Percentiles rank a stretch among this genome's conserved stretches.
Conservation (phyloP, 2,888 invertebrate species). For the Amphipoea oculea region DNA sequence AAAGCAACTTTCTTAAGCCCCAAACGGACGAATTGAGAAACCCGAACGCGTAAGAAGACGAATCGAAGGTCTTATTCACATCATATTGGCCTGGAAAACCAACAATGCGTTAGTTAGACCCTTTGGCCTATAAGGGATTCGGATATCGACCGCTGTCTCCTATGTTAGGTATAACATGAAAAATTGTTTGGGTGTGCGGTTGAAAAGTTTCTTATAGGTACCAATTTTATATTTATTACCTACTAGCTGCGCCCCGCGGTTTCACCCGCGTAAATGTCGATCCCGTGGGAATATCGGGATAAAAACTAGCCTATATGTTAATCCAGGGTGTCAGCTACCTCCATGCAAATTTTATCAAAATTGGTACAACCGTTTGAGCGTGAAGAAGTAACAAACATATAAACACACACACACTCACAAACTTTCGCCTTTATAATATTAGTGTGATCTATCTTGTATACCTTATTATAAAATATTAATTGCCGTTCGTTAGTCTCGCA, state of each 20-base stretch:
- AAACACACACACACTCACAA: too few relatives aligned
- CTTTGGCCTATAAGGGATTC: constrained; percentile 68
- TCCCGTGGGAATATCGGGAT: too few relatives aligned
- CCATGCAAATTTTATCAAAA: too few relatives aligned
- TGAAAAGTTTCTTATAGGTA: constrained; percentile 22
- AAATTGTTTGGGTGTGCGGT: constrained; percentile 60
- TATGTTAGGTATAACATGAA: constrained; percentile 55
- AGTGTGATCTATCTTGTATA: background rate
- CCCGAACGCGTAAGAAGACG: constrained; percentile 61
- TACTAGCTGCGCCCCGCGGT: background rate
- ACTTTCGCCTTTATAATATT: too few relatives aligned
- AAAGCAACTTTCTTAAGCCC: constrained; percentile 52
- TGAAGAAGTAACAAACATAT: too few relatives aligned
- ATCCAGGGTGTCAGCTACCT: too few relatives aligned
- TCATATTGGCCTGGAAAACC: constrained; percentile 67
- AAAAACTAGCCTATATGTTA: too few relatives aligned
- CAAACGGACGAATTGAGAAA: constrained; percentile 68
- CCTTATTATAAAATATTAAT: too few relatives aligned
- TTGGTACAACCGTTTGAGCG: too few relatives aligned
- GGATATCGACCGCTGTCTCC: constrained; percentile 61
- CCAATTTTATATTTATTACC: background rate
- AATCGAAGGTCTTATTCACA: constrained; percentile 71
- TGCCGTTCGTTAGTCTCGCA: background rate
- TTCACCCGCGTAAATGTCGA: too few relatives aligned
- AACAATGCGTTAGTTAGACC: constrained; percentile 76